Percentiles rank a stretch among this genome's conserved stretches.
phyloP scores from a whole-genome alignment of 2,797 vertebrate species.

The Gorsachius magnificus region DNA sequence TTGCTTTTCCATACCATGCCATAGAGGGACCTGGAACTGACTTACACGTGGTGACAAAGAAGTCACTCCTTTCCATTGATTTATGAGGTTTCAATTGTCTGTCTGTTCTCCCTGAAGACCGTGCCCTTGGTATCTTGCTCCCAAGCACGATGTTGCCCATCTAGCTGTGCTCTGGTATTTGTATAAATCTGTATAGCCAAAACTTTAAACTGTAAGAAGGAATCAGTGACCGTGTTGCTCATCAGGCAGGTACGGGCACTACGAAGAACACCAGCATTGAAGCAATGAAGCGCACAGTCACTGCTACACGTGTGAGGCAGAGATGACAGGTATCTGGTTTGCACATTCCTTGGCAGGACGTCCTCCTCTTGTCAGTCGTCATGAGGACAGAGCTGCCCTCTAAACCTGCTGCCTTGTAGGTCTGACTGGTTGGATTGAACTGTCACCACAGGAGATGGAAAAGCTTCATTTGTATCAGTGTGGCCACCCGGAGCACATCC shows the following conservation, averaged over 20 bases:
- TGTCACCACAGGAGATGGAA: background rate
- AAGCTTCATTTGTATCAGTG: background rate
- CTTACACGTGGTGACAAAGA: background rate
- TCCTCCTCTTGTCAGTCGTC: background rate
- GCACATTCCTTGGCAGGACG: background rate
- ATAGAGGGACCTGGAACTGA: background rate
- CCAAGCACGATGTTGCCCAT: background rate
- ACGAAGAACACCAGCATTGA: background rate
- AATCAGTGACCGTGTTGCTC: background rate
- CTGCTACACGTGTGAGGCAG: background rate
- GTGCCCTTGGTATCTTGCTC: background rate
- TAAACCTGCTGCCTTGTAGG: background rate
- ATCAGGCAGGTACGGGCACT: background rate
- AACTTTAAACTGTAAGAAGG: background rate
- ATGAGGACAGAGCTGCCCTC: background rate
- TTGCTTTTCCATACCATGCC: background rate
- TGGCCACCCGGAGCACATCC: background rate
- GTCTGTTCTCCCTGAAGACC: background rate
- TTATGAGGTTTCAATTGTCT: background rate
- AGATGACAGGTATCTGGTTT: background rate
- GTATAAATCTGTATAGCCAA: background rate
- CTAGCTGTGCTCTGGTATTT: background rate
- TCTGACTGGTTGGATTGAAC: background rate
- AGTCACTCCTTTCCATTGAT: background rate
- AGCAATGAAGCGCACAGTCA: background rate